Conservation (phyloP, 2,888 invertebrate genomes). For the Fissipunctia ypsillon region DNA sequence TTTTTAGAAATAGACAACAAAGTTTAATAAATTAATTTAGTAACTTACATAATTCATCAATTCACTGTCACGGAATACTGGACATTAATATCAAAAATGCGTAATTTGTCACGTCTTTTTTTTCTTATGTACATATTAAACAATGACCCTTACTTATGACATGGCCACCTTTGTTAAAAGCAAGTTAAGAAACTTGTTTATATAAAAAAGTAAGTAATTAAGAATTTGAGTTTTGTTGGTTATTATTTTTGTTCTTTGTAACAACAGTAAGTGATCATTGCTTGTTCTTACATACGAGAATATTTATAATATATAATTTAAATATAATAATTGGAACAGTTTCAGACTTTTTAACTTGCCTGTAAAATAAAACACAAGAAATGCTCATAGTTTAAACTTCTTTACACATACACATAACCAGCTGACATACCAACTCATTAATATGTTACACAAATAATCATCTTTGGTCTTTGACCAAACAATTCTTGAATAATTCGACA, state of each 20-base stretch:
- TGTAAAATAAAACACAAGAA: not conserved
- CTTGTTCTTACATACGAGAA: not conserved
- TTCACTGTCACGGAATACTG: not conserved
- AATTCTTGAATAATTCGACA: slow-evolving; percentile 5
- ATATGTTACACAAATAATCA: not conserved
- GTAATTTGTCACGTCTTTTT: not conserved
- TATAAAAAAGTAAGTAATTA: too few relatives aligned
- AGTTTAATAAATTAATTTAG: not conserved
- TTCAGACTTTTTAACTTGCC: not conserved
- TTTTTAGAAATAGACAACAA: not conserved
- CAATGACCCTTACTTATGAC: too few relatives aligned
- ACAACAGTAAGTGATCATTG: not conserved
- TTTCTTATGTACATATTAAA: not conserved
- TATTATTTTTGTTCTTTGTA: too few relatives aligned
- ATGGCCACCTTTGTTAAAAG: not conserved
- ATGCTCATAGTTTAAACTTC: not conserved
- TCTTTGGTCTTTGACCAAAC: slow-evolving; percentile 10
- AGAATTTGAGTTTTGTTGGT: too few relatives aligned
- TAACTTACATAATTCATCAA: not conserved
- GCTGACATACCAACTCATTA: not conserved
- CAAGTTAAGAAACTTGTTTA: too few relatives aligned
- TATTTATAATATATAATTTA: too few relatives aligned
- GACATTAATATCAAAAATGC: not conserved
- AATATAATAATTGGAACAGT: too few relatives aligned
- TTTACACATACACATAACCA: too few relatives aligned